Evolutionary conservation across 2,797 vertebrate genomes (phyloP), one percentile per base, ranked within the genome.

Genomic region (Leucoraja ocellata): DNA sequence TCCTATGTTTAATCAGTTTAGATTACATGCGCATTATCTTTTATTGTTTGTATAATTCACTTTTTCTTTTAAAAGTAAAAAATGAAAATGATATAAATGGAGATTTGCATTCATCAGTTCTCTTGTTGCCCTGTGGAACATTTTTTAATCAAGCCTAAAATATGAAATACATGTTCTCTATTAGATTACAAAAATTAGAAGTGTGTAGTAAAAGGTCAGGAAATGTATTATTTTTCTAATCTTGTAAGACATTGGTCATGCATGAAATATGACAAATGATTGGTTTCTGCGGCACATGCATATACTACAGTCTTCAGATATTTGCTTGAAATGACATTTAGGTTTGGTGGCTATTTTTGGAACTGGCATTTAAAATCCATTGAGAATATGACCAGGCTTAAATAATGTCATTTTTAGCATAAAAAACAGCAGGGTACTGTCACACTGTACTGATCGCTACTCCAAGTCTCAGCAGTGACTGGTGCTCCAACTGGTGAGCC

Each of bases 201-300:
- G 25, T 46, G 46, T 92, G 71, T 21, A 58, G 36, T 76, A 92
- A 92, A 92, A 92, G 90, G 90, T 76, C 90, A 92, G 74, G 68
- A 92, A 92, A 92, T 92, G 68, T 74, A 92, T 92, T 92, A 92
- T 71, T 92, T 92, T 92, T 76, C 36, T 92, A 92, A 92, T 92
- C 90, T 92, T 92, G 39, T 58, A 74, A 74, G 68, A 63, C 84
- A 88, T 68, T 88, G 61, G 63, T 36, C 84, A 88, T 68, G 90
- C 90, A 73, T 91, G 90, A 74, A 91, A 74, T 54, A 46, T 91
- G 39, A 91, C 90, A 92, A 92, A 92, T 92, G 23, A 76, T 46
- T 58, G 71, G 25, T 74, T 91, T 74, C 39, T 73, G 65, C 39
- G 58, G 76, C 39, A 76, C 68, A 92, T 92, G 11, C 68, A 16